phyloP scores from a whole-genome alignment of 2,113 vertebrate genomes.

The Loxodonta africana region DNA sequence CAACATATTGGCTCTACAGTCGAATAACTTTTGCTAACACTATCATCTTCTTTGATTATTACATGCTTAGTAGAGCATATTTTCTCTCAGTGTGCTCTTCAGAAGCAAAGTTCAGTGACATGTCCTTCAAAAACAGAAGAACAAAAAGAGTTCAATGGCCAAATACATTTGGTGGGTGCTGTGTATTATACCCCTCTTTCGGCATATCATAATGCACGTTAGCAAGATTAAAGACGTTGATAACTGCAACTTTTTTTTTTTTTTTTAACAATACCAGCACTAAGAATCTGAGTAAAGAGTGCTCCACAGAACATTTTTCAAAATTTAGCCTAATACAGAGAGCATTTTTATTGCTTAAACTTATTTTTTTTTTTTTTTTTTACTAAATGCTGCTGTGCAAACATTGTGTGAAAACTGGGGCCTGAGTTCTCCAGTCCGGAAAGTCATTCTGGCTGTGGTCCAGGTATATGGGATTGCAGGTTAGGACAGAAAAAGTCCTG shows the following conservation, averaged over 20 bases:
- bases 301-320: neutral
- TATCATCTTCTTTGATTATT: neutral
- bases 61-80: neutral
- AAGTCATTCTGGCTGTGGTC: neutral
- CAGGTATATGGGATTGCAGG: neutral
- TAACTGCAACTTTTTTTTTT: neutral
- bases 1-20: neutral
- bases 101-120: conserved; percentile 22
- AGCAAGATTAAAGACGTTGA: conserved; percentile 5
- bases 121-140: neutral
- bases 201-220: neutral
- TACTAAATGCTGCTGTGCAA: conserved; percentile 45
- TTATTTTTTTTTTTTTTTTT: conserved; percentile 7
- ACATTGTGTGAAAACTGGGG: conserved; percentile 46
- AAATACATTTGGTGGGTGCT: neutral
- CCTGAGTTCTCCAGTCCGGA: neutral
- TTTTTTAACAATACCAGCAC: neutral
- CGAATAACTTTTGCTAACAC: neutral
- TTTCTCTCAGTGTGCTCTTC: conserved; percentile 18
- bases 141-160: neutral
- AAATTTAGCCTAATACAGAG: conserved; percentile 32
- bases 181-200: neutral
- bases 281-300: conserved; percentile 1
- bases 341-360: conserved; percentile 64
- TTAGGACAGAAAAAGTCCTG: neutral